Conservation (phyloP, 2,113 vertebrate species). For the Loxodonta africana region DNA sequence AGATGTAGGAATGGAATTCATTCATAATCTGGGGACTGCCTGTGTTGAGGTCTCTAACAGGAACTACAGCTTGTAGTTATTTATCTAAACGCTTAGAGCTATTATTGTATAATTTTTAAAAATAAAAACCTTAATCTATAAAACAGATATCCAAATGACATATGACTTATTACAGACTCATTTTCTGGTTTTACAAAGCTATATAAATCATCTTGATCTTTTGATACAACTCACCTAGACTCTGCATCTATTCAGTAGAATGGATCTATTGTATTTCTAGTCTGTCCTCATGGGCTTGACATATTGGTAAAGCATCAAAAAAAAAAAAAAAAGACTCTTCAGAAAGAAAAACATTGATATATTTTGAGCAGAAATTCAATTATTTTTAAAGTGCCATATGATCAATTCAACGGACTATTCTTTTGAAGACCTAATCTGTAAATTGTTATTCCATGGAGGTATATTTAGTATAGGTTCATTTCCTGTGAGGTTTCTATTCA, state of each 20-base stretch:
- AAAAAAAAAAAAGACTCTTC: conserved; percentile 11
- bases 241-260: not conserved
- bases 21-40: too few species aligned
- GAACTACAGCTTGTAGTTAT: not conserved
- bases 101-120: not conserved
- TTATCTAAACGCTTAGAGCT: not conserved
- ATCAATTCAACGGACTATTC: not conserved
- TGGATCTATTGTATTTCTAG: not conserved
- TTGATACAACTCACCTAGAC: not conserved
- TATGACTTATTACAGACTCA: not conserved
- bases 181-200: not conserved
- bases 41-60: not conserved
- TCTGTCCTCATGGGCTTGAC: conserved; percentile 13
- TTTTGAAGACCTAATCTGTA: not conserved
- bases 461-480: not conserved
- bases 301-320: conserved; percentile 33
- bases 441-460: not conserved
- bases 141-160: not conserved
- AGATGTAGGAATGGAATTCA: too few species aligned
- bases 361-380: conserved; percentile 58
- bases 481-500: not conserved
- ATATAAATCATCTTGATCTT: not conserved
- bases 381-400: conserved; percentile 36
- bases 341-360: not conserved
- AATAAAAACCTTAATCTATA: not conserved